phyloP scores from a whole-genome alignment of 2,113 vertebrate genomes.

The Solenodon paradoxus region DNA sequence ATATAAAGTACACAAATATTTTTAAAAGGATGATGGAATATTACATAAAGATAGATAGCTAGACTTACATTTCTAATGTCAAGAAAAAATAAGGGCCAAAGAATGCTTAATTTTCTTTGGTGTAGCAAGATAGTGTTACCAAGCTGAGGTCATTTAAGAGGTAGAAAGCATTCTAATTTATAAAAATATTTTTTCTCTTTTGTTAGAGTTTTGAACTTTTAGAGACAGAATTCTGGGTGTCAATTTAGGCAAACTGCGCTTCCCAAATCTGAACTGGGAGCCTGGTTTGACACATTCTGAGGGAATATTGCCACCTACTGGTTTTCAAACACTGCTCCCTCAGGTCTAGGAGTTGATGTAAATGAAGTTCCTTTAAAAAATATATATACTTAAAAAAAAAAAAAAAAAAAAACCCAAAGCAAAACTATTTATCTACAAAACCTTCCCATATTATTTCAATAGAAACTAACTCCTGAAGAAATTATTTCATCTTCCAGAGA shows the following conservation, averaged over 20 bases:
- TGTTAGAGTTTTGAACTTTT: background rate
- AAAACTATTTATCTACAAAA: background rate
- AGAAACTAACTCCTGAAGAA: background rate
- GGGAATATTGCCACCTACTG: constrained; percentile 76
- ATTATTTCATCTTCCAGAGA: background rate
- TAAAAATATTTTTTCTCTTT: background rate
- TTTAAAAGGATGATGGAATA: background rate
- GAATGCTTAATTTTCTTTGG: background rate
- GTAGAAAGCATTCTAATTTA: background rate
- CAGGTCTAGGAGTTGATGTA: background rate
- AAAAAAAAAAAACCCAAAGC: too few relatives aligned
- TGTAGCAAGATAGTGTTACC: background rate
- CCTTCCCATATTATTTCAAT: background rate
- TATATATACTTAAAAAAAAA: background rate
- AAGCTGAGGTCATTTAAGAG: background rate
- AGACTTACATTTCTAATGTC: background rate
- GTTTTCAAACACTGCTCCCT: background rate
- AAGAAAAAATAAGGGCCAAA: background rate
- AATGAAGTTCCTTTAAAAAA: background rate
- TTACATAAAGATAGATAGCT: background rate
- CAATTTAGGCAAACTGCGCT: background rate
- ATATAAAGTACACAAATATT: background rate
- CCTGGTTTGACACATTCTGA: constrained; percentile 6
- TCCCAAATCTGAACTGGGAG: background rate
- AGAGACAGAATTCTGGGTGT: background rate